These are phyloP conservation scores for Cephus sareptanus DNA, from an alignment of 2,888 invertebrate species.

Conservation along the genomic window DNA sequence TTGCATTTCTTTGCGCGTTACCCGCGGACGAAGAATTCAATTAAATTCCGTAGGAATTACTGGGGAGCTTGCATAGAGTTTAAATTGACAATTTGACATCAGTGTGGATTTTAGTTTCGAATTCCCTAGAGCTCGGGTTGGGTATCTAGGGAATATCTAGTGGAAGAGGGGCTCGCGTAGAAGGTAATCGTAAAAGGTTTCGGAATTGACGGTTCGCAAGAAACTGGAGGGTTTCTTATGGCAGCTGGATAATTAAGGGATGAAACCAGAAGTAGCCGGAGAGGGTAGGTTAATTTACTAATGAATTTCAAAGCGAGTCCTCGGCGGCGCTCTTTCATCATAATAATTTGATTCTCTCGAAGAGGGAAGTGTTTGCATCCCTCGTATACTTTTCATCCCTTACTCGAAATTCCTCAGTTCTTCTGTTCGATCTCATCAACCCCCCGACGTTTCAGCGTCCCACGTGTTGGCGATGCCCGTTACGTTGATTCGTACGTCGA, in stretches of 20 bases:
- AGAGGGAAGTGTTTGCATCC: neutral
- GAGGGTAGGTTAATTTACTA: conserved; percentile 43
- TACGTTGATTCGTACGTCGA: neutral
- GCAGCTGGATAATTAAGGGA: neutral
- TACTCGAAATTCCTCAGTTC: neutral
- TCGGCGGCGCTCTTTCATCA: conserved; percentile 35
- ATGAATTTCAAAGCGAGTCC: conserved; percentile 47
- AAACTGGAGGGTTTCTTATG: neutral
- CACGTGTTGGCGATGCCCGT: neutral
- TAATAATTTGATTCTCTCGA: conserved; percentile 41
- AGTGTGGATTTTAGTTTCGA: neutral
- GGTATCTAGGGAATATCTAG: neutral
- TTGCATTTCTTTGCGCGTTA: conserved; percentile 22
- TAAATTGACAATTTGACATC: neutral
- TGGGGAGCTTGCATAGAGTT: neutral
- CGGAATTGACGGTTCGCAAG: neutral
- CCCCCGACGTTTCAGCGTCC: neutral
- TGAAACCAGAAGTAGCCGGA: neutral
- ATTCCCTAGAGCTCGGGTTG: neutral
- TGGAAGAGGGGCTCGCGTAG: neutral
- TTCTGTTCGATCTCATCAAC: neutral
- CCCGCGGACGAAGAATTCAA: conserved; percentile 18
- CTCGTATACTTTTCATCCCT: neutral
- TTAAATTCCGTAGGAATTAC: conserved; percentile 1
- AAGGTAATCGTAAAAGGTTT: neutral